These are phyloP conservation scores for Trogon melanurus DNA, from an alignment of 2,113 vertebrate genomes.

Conservation along the genomic window DNA sequence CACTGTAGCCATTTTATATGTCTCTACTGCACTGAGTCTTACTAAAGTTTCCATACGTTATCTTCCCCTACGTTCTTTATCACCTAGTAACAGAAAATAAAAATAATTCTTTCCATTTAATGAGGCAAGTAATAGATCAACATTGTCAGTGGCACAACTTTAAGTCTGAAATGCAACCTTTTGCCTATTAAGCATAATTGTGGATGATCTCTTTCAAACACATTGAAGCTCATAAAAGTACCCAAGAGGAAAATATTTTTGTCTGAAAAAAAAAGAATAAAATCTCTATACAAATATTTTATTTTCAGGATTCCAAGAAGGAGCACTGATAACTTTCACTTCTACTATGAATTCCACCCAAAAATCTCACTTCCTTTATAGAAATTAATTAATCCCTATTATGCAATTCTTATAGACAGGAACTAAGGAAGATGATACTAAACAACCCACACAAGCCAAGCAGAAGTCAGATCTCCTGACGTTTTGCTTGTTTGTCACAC, in stretches of 20 bases:
- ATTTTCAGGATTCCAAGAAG: neutral
- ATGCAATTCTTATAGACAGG: neutral
- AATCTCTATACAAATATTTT: neutral
- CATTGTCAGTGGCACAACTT: neutral
- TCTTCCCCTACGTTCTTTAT: neutral
- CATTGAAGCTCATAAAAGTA: neutral
- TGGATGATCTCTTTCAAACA: neutral
- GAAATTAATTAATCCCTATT: neutral
- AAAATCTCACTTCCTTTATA: neutral
- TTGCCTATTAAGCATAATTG: neutral
- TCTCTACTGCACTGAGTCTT: neutral
- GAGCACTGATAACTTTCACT: neutral
- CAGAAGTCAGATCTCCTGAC: neutral
- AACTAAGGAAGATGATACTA: neutral
- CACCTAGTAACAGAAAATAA: neutral
- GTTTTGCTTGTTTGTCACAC: neutral
- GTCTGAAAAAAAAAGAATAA: neutral
- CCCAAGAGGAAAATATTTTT: neutral
- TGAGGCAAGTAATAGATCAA: neutral
- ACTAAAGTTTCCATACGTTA: conserved; percentile 16
- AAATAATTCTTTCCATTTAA: conserved; percentile 38
- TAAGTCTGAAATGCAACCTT: neutral
- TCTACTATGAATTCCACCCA: neutral
- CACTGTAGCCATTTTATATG: conserved; percentile 17
- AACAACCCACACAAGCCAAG: neutral